Evolutionary conservation across 2,888 invertebrate species (phyloP).

Genomic region (Chloromyia formosa): DNA sequence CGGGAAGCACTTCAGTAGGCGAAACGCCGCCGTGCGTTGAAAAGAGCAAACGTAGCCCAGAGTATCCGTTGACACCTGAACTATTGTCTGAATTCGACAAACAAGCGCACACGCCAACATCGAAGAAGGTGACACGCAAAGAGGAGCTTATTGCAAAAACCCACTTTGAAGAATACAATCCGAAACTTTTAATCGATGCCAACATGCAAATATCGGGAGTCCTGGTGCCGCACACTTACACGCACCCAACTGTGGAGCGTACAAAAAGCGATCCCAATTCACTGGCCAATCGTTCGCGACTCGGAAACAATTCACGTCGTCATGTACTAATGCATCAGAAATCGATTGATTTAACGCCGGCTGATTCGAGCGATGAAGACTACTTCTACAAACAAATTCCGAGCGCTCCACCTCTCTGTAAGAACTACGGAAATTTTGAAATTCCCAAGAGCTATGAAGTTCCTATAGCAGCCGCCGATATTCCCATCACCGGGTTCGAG

Average conservation of each 20-base stretch:
- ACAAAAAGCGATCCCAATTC: conserved; percentile 89
- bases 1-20: conserved; percentile 65
- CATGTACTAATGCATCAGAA: conserved; percentile 86
- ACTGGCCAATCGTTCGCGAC: conserved; percentile 75
- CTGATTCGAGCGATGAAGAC: conserved; percentile 86
- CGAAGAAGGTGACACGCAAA: conserved; percentile 68
- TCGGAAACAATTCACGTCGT: conserved; percentile 78
- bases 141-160: conserved; percentile 74
- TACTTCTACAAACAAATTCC: conserved; percentile 79
- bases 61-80: conserved; percentile 67
- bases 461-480: conserved; percentile 64
- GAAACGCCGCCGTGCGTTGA: conserved; percentile 64
- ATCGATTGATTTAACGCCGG: conserved; percentile 84
- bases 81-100: conserved; percentile 73
- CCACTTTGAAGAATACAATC: conserved; percentile 77
- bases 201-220: conserved; percentile 63
- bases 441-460: conserved; percentile 66
- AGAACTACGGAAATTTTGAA: conserved; percentile 76
- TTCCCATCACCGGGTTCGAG: conserved; percentile 74
- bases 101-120: conserved; percentile 61
- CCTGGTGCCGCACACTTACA: conserved; percentile 68
- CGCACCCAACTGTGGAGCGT: conserved; percentile 80
- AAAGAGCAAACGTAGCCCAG: conserved; percentile 68
- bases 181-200: conserved; percentile 68
- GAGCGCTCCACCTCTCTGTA: conserved; percentile 76